Base-by-base conservation (phyloP, 2,797 vertebrate genomes). In the Erpetoichthys calabaricus region DNA sequence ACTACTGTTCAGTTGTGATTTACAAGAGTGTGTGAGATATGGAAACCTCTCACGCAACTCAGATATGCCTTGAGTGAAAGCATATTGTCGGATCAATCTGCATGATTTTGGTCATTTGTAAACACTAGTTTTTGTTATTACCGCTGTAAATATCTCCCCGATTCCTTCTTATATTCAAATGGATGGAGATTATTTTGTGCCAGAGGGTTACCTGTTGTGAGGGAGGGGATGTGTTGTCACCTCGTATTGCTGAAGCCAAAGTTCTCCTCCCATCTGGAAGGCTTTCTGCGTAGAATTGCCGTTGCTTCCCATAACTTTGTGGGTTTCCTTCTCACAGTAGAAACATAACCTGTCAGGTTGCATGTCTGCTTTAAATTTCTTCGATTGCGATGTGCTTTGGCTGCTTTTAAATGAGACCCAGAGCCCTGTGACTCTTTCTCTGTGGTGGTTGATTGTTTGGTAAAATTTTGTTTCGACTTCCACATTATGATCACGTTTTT, bases 1-100 rank as follows among this genome's bases (percentile, higher is more conserved):
- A 88, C 90, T 90, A 89, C 86, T 78, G 82, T 88, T 89, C 79
- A 71, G 75, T 81, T 85, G 84, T 89, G 87, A 90, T 90, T 87
- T 90, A 94, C 82, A 86, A 86, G 80, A 78, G 73, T 80, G 75
- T 77, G 80, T 84, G 81, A 91, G 86, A 82, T 81, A 82, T 83
- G 82, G 85, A 80, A 85, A 83, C 85, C 80, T 90, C 87, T 89
- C 90, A 88, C 73, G 80, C 80, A 88, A 84, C 81, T 84, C 66
- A 84, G 85, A 86, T 85, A 82, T 59, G 73, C 76, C 73, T 78
- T 83, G 81, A 85, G 79, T 70, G 73, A 80, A 85, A 84, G 79
- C 85, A 85, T 80, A 78, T 86, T 88, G 80, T 75, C 74, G 74
- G 75, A 80, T 74, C 67, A 69, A 70, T 74, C 72, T 67, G 62